These are phyloP conservation scores for Chymomyza fuscimana DNA, from an alignment of 2,888 invertebrate genomes.

Conservation along the genomic window DNA sequence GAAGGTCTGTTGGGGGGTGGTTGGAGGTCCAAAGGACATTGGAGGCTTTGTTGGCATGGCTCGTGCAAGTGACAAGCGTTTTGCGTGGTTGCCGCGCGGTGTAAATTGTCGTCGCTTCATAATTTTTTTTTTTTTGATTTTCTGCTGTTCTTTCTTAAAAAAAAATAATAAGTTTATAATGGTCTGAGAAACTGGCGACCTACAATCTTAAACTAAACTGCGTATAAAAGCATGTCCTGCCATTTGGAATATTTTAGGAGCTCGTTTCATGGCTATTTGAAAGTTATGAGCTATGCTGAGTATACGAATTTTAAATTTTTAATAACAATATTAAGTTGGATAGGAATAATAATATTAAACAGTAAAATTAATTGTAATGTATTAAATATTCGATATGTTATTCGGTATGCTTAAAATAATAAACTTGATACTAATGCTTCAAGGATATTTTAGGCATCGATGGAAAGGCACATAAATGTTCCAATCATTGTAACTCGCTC, in stretches of 20 bases:
- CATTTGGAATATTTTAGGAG: not conserved
- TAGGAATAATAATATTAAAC: not conserved
- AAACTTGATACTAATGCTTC: too few relatives aligned
- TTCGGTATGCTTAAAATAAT: too few relatives aligned
- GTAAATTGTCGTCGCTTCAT: not conserved
- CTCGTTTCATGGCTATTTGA: not conserved
- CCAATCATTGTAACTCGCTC: too few relatives aligned
- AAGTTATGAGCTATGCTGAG: constrained; percentile 3
- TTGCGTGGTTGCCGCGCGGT: constrained; percentile 51
- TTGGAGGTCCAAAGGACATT: constrained; percentile 2
- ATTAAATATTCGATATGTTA: too few relatives aligned
- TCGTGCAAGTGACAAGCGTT: constrained; percentile 71
- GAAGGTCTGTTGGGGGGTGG: not conserved
- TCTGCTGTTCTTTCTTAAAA: constrained; percentile 15
- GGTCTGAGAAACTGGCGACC: constrained; percentile 14
- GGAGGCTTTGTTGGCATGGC: constrained; percentile 52
- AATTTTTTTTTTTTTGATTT: not conserved
- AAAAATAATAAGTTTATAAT: not conserved
- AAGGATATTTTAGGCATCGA: too few relatives aligned
- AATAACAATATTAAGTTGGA: too few relatives aligned
- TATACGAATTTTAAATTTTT: not conserved
- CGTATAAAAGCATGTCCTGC: constrained; percentile 21
- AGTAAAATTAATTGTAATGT: too few relatives aligned
- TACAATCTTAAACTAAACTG: constrained; percentile 30
- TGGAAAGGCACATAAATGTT: too few relatives aligned